A percentile compares a stretch with the other conserved stretches of the same genome.
Evolutionary conservation across 2,888 invertebrate genomes (phyloP).

Genomic region (Scaptomyza flava): DNA sequence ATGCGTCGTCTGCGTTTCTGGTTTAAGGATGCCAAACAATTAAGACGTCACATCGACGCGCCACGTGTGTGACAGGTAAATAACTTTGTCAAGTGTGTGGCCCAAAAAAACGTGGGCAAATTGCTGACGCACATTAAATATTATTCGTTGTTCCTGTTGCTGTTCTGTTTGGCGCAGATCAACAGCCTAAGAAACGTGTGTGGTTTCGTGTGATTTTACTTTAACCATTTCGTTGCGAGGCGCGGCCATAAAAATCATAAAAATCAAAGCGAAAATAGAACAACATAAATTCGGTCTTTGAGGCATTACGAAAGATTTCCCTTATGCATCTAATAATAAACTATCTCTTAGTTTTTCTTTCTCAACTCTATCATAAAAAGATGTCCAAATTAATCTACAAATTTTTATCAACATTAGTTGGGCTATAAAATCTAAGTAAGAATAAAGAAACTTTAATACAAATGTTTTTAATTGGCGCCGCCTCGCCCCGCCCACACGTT

Average conservation of each 20-base stretch:
- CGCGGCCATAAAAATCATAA: slow-evolving; percentile 32
- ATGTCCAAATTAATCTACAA: no score
- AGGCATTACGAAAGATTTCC: no score
- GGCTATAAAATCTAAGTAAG: no score
- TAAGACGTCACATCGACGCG: slow-evolving; percentile 21
- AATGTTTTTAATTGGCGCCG: background rate
- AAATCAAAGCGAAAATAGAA: slow-evolving; percentile 18
- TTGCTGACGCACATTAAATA: slow-evolving; percentile 7
- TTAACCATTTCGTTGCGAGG: background rate
- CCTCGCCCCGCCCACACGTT: background rate
- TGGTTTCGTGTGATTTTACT: background rate
- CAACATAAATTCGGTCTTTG: slow-evolving; percentile 9
- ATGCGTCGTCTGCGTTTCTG: slow-evolving; percentile 26
- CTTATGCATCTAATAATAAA: no score
- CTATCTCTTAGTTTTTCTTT: no score
- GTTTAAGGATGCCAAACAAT: slow-evolving; percentile 31
- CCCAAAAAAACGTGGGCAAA: slow-evolving; percentile 5
- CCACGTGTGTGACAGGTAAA: slow-evolving; percentile 32
- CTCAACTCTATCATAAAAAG: no score
- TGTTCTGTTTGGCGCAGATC: no score
- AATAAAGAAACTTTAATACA: no score
- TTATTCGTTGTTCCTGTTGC: no score
- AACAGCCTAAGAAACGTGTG: no score
- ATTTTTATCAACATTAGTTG: no score
- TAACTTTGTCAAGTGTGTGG: slow-evolving; percentile 26